phyloP scores from a whole-genome alignment of 2,888 invertebrate genomes.

The Aporophyla nigra region DNA sequence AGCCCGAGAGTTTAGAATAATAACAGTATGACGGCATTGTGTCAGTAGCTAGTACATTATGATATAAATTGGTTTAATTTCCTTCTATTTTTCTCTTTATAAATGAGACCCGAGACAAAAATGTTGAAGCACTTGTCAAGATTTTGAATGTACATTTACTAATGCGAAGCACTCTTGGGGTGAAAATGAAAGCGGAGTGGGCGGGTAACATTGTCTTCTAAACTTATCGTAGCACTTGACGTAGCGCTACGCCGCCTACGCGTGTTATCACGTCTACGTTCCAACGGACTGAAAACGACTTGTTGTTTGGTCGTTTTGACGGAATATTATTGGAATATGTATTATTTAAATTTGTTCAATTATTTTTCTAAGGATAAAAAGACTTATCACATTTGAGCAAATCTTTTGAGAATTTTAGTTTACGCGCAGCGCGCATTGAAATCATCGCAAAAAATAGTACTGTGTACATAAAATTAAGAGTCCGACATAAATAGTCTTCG shows the following conservation, averaged over 20 bases:
- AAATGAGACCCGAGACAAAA: neutral
- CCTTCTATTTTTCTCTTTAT: neutral
- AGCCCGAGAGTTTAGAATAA: neutral
- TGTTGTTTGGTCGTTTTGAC: neutral
- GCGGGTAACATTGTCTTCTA: neutral
- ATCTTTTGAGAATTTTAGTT: neutral
- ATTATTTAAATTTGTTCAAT: neutral
- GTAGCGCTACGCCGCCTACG: slow-evolving; percentile 48
- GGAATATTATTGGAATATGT: neutral
- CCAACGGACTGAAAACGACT: neutral
- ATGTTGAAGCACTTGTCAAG: neutral
- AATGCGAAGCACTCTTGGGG: neutral
- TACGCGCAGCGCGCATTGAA: neutral
- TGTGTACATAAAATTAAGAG: neutral
- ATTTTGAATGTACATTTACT: neutral
- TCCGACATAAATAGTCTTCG: neutral
- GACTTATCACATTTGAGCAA: neutral
- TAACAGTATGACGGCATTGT: no score
- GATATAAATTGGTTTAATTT: neutral
- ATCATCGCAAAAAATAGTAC: neutral
- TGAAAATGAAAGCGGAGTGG: neutral
- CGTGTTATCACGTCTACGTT: neutral
- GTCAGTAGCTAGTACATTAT: no score
- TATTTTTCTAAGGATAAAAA: neutral
- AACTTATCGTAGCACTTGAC: slow-evolving; percentile 24